A percentile compares a stretch with the other conserved stretches of the same genome.
These are phyloP conservation scores for Anolis sagrei DNA, from an alignment of 2,113 vertebrate genomes.

Conservation along the genomic window DNA sequence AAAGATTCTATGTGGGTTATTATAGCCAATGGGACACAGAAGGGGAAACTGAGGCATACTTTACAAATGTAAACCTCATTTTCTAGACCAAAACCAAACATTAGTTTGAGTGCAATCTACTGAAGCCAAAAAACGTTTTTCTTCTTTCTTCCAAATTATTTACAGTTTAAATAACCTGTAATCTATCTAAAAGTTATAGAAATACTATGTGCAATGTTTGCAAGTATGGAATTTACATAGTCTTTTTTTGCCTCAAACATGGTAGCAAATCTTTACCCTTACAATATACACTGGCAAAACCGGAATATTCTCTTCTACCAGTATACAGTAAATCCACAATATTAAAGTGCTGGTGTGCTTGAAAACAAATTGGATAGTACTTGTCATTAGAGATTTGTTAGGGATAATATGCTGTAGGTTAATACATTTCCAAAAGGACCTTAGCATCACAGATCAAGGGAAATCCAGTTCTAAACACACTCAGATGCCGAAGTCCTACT, in stretches of 20 bases:
- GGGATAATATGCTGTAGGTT: background rate
- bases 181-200: constrained; percentile 57
- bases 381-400: constrained; percentile 14
- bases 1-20: constrained; percentile 69
- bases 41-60: constrained; percentile 62
- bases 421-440: constrained; percentile 33
- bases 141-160: constrained; percentile 55
- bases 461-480: constrained; percentile 40
- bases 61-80: constrained; percentile 55
- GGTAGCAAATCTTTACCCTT: constrained; percentile 33
- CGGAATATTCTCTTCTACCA: constrained; percentile 55
- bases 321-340: constrained; percentile 65
- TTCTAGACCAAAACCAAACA: constrained; percentile 39
- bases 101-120: constrained; percentile 69
- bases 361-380: constrained; percentile 61
- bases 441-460: constrained; percentile 47
- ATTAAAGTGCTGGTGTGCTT: constrained; percentile 72
- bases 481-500: background rate
- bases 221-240: constrained; percentile 55
- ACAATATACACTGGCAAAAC: constrained; percentile 52
- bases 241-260: background rate
- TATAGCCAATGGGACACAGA: constrained; percentile 63
- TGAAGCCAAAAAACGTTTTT: constrained; percentile 62
- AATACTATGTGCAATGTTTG: constrained; percentile 59
- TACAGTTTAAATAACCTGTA: constrained; percentile 60